Base-by-base conservation (phyloP, 2,797 vertebrate species). In the Poeciliopsis turneri region DNA sequence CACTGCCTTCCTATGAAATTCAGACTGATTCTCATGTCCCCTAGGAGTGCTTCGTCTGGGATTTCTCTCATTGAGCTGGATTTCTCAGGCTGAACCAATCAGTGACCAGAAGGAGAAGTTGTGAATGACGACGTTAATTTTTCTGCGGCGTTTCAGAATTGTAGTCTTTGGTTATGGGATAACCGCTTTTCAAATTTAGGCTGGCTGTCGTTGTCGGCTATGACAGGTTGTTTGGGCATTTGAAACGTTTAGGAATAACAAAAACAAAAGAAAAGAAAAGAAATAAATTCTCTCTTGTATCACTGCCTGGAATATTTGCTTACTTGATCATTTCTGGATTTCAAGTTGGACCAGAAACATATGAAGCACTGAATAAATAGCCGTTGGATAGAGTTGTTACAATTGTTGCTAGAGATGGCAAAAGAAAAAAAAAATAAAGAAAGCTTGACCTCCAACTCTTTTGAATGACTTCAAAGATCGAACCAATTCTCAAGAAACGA, bases 401-500 rank as follows among this genome's bases (percentile, higher is more conserved):
- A 82, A 59, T 80, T 85, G 81, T 70, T 77, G 84, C 47, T 82
- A 16, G 53, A 79, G 18, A 74, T 77, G 43, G 6, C 2, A 5
- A 45, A 45, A 45, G 2, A 45, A 0, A 12, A 47, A 51, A 49
- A 49, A 5, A 51, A 23, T 3, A 51, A 25, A 81, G 23, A 73
- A 75, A 69, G 61, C 74, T 81, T 79, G 41, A 74, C 57, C 76
- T 72, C 74, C 6, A 82, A 89, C 81, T 36, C 66, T 86, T 86
- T 66, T 78, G 45, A 88, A 88, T 82, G 5, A 78, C 76, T 55
- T 71, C 80, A 76, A 77, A 90, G 83, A 86, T 61, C 78, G 70
- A 81, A 87, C 68, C 72, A 74, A 75, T 80, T 87, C 76, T 76
- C 75, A 66, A 83, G 64, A 84, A 89, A 85, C 77, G 49, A 76